Base-by-base conservation (phyloP, 2,113 vertebrate genomes). In the Gymnobelideus leadbeateri region DNA sequence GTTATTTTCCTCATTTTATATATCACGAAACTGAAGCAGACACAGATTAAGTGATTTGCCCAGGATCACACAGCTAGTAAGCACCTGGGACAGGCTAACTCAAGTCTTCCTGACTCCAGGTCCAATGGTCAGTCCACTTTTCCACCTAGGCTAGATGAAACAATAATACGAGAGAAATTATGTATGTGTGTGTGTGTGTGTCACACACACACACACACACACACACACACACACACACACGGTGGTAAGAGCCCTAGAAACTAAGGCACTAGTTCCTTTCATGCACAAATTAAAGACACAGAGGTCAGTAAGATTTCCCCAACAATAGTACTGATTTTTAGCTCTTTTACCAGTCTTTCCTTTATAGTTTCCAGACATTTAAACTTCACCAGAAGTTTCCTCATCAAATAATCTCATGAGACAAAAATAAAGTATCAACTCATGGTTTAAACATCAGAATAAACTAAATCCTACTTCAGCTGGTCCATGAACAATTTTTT, bases 381-480 rank as follows among this genome's bases (percentile, higher is more conserved):
- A 90, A 93, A 96, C 49, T 91, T 55, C 24, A 89, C 6, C 49
- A 14, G 3, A 49, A 96, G 43, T 51, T 91, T 93, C 46, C 84
- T 93, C 47, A 93, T 84, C 49, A 92, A 61, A 77, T 26, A 91
- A 93, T 51, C 54, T 92, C 61, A 0, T 77, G 46, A 96, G 89
- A 89, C 84, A 52, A 93, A 3, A 89, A 43, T 28, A 94, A 89
- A 89, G 49, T 53, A 93, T 92, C 25, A 84, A 91, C 7, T 84
- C 49, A 54, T 37, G 89, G 21, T 93, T 61, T 91, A 28, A 91
- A 92, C n/a, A 89, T 94, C 91, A 55, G 91, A 91, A 92, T 77
- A 57, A 16, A 89, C 26, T 49, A n/a, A 84, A 51, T 84, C 92
- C 57, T 91, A 77, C 47, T 19, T 89, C 49, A 92, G 91, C 31